Evolutionary conservation across 2,113 vertebrate species (phyloP), one percentile per base, ranked within the genome.

Genomic region (Marmota flaviventris): DNA sequence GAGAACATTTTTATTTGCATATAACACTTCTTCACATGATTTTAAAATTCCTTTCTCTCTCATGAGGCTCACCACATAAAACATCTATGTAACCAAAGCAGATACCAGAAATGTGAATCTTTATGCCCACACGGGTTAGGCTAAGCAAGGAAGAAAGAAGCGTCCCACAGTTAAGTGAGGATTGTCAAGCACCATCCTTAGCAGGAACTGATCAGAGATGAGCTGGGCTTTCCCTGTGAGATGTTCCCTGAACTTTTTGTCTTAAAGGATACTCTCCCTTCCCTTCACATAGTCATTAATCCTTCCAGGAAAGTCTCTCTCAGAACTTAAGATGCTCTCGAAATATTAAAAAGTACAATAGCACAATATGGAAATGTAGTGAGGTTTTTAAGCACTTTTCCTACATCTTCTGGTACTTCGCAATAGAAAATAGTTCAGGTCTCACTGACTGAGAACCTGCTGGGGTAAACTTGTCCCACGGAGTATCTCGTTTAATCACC

Each of bases 241-340:
- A 13, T 51, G 29, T 17, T 45, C 32, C 2, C 53, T 72, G 2
- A 5, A 1, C 5, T 0, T 37, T 24, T 39, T 8, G 45, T 82
- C 39, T n/a, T 69, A 2, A 5, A 61, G 16, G 25, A 0, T 25
- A 1, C 17, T 0, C 39, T n/a, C 3, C 9, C n/a, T 48, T 37
- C 37, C n/a, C 67, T 51, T 16, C n/a, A 14, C 0, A 3, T 4
- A 5, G 37, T 5, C 93, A 67, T 58, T 24, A 13, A 83, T 34
- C 42, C 51, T 67, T 77, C 77, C 14, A 1, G 72, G 29, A 48
- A 73, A 79, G n/a, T 79, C 75, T 85, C 24, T 27, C 12, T 69
- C 18, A 53, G 73, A 83, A 53, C 16, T 20, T 89, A 78, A 75
- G 79, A 75, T 27, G 25, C 24, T 79, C 42, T 90, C 82, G 48